phyloP scores from a whole-genome alignment of 1,140 invertebrate genomes.

The Papilio polytes region DNA sequence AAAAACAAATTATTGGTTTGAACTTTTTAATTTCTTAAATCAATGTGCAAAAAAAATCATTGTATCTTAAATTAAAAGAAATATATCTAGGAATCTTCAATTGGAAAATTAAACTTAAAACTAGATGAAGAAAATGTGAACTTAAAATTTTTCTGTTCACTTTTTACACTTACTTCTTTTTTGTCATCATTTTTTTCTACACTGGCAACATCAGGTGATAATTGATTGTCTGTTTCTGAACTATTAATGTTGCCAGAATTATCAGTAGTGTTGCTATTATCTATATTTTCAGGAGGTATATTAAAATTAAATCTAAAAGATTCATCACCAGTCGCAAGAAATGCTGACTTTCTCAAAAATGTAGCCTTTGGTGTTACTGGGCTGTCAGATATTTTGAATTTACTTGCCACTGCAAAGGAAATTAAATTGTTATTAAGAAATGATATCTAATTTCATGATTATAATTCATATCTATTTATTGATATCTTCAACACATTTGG shows the following conservation, averaged over 20 bases:
- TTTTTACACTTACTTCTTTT: constrained; percentile 51
- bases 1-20: constrained; percentile 13
- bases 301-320: constrained; percentile 76
- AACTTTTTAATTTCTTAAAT: constrained; percentile 44
- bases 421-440: constrained; percentile 29
- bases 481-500: too few species aligned
- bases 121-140: constrained; percentile 63
- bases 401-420: constrained; percentile 78
- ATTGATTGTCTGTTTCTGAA: constrained; percentile 40
- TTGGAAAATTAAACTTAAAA: constrained; percentile 78
- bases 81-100: constrained; percentile 56
- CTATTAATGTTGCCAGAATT: not conserved
- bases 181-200: constrained; percentile 39
- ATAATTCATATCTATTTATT: too few species aligned
- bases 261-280: constrained; percentile 46
- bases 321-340: constrained; percentile 69
- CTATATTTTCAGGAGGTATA: constrained; percentile 56
- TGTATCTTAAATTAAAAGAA: not conserved
- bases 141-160: constrained; percentile 50
- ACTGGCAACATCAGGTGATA: constrained; percentile 45
- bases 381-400: constrained; percentile 77
- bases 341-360: constrained; percentile 76
- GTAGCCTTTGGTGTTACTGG: constrained; percentile 74
- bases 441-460: not conserved
- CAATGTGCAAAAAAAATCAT: not conserved